Evolutionary conservation across 1,140 invertebrate genomes (phyloP).

Genomic region (Ladona fulva): DNA sequence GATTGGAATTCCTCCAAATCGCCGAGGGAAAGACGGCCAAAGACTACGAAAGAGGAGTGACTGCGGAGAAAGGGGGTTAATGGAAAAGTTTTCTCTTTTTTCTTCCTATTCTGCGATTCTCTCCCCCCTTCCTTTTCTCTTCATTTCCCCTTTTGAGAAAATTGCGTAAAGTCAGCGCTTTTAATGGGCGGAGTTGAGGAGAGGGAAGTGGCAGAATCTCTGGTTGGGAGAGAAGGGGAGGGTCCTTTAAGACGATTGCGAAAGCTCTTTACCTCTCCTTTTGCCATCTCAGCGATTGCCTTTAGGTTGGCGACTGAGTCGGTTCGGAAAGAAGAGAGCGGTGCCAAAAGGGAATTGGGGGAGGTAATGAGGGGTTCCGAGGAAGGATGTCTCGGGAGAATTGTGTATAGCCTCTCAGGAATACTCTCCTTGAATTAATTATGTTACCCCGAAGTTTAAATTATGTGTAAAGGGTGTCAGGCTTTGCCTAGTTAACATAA

Average conservation of each 20-base stretch:
- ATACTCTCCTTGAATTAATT: too few relatives aligned
- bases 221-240: background rate
- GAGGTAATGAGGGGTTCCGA: background rate
- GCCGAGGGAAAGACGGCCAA: background rate
- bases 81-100: background rate
- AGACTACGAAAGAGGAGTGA: background rate
- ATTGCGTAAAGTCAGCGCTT: constrained; percentile 1
- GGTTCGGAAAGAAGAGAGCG: background rate
- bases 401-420: too few relatives aligned
- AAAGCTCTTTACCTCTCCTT: background rate
- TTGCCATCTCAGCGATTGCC: constrained; percentile 2
- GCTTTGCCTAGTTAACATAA: too few relatives aligned
- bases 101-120: too few relatives aligned
- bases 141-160: background rate
- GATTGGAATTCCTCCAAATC: background rate
- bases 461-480: too few relatives aligned
- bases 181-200: background rate
- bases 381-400: background rate
- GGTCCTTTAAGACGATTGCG: background rate
- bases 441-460: too few relatives aligned
- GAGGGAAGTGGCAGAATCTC: background rate
- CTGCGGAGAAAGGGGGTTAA: background rate
- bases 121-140: background rate
- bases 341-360: background rate
- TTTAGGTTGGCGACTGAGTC: background rate